Evolutionary conservation across 2,113 vertebrate species (phyloP).

Genomic region (Cromileptes altivelis): DNA sequence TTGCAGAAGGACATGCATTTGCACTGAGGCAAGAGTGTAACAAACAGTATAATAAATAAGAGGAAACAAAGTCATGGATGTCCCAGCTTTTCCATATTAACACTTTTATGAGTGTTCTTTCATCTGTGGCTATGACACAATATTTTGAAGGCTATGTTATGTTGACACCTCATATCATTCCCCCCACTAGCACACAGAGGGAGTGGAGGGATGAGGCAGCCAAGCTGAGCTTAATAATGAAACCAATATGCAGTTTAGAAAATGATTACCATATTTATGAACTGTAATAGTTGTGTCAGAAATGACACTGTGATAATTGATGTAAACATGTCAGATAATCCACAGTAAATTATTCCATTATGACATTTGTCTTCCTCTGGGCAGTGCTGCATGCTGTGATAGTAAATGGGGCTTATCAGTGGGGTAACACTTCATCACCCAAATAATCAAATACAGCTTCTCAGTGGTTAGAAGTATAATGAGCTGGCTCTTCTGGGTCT

Average conservation of each 20-base stretch:
- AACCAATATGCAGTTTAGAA: conserved; percentile 27
- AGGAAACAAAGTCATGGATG: conserved; percentile 6
- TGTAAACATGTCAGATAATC: conserved; percentile 40
- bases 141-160: conserved; percentile 25
- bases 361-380: conserved; percentile 44
- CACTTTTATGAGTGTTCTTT: conserved; percentile 27
- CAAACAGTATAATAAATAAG: conserved; percentile 1
- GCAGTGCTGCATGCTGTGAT: conserved; percentile 34
- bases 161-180: conserved; percentile 21
- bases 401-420: conserved; percentile 46
- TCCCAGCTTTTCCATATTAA: background rate
- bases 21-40: background rate
- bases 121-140: conserved; percentile 34
- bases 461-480: conserved; percentile 30
- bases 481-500: conserved; percentile 19
- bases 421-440: conserved; percentile 41
- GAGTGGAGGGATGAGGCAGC: conserved; percentile 10
- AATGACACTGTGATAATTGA: conserved; percentile 37
- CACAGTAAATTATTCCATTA: conserved; percentile 36
- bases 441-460: conserved; percentile 51
- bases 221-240: conserved; percentile 40
- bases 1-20: background rate
- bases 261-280: conserved; percentile 41
- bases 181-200: background rate
- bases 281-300: conserved; percentile 30